These are phyloP conservation scores for Pomatostomus ruficeps DNA, from an alignment of 2,113 vertebrate genomes.

Conservation along the genomic window DNA sequence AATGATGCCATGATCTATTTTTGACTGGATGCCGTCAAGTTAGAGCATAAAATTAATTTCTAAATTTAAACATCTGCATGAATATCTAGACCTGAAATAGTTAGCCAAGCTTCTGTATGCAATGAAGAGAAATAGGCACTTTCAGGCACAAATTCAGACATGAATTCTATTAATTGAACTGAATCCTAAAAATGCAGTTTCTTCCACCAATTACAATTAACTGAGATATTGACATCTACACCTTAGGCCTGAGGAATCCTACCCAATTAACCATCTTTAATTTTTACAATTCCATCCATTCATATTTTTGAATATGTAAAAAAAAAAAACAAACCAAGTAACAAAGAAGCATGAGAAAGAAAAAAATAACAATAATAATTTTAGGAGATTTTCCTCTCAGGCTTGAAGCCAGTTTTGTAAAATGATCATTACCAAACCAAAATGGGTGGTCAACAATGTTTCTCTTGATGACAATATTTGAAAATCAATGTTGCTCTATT, in stretches of 20 bases:
- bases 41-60: not conserved
- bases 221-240: not conserved
- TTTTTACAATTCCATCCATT: not conserved
- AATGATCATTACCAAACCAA: not conserved
- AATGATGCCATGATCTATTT: not conserved
- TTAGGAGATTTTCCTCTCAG: not conserved
- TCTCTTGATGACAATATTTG: not conserved
- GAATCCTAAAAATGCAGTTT: not conserved
- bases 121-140: not conserved
- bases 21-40: not conserved
- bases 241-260: not conserved
- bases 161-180: not conserved
- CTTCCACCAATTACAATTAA: not conserved
- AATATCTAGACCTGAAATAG: not conserved
- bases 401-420: not conserved
- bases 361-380: not conserved
- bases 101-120: not conserved
- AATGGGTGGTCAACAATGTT: not conserved
- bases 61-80: not conserved
- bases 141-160: not conserved
- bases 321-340: not conserved
- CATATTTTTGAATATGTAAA: rapidly evolving
- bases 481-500: not conserved
- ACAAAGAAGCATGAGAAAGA: not conserved
- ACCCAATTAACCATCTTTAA: not conserved